These are phyloP conservation scores for Nothura maculosa DNA, from an alignment of 2,797 vertebrate genomes.

Conservation along the genomic window DNA sequence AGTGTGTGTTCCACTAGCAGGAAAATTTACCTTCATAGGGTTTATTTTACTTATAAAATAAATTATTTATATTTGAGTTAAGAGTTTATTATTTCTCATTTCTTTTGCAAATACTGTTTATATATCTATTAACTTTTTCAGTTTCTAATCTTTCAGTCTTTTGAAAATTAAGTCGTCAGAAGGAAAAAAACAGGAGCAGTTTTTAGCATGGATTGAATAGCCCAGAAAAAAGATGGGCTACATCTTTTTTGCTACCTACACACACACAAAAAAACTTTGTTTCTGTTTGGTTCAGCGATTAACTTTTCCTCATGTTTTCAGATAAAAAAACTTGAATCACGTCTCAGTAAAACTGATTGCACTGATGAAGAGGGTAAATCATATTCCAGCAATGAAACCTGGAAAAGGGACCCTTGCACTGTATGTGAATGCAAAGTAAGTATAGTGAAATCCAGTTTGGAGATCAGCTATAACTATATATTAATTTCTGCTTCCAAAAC, in stretches of 20 bases:
- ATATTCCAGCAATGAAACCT: slow-evolving; percentile 85
- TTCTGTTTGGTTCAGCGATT: background rate
- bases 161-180: background rate
- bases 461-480: background rate
- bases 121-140: background rate
- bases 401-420: slow-evolving; percentile 92
- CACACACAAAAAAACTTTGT: background rate
- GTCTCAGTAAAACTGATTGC: slow-evolving; percentile 91
- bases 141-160: background rate
- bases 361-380: slow-evolving; percentile 87
- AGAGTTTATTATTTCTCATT: background rate
- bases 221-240: background rate
- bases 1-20: background rate
- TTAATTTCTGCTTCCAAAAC: background rate
- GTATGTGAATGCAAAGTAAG: slow-evolving; percentile 93
- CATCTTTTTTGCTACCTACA: no score
- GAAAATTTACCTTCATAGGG: background rate
- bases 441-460: slow-evolving; percentile 6
- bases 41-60: no score
- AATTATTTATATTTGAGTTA: no score
- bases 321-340: slow-evolving; percentile 96
- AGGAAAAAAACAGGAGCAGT: background rate
- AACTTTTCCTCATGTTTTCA: slow-evolving; percentile 61
- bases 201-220: background rate
- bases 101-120: background rate